Evolutionary conservation across 2,888 invertebrate species (phyloP), one percentile per base, ranked within the genome.

Genomic region (Lacanobia wlatinum): DNA sequence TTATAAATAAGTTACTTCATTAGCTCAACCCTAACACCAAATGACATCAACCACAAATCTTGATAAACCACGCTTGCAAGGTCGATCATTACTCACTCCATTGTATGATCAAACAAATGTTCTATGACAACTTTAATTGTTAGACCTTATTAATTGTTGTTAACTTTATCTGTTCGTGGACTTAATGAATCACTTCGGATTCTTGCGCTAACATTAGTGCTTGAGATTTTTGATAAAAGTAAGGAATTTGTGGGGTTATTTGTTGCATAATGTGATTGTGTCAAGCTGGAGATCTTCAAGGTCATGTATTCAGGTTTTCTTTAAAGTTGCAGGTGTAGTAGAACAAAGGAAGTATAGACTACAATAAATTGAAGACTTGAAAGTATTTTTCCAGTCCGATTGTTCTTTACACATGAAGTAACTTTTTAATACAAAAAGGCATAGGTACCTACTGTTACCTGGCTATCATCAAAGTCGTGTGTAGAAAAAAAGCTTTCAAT

Each of bases 121-220:
- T 84, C 84, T 84, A 85, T 87, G 90, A 90, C 90, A 89, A 88
- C 86, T 91, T 79, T 82, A 90, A 91, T 91, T 91, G 88, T 88
- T 84, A 82, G 79, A 81, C 84, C 83, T 87, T 89, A 91, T 91
- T 91, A 90, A 91, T 92, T 89, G 85, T 86, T 65, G 79, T 74
- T 63, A 80, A 78, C 85, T 91, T 89, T 91, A 88, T 85, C 75
- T 80, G 1, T 56, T 61, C 28, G 46, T 60, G 52, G 60, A 43
- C 59, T 67, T 76, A 73, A 85, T 82, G 72, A 73, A 80, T 80
- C 72, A 75, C 63, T 73, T 48, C 16, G 50, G 48, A 48, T 58
- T 71, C 52, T 65, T 59, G 48, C 3, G 56, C 23, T 55, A 50
- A 62, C 23, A 65, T 77, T 66, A 55, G 65, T 55, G 53, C 12